phyloP scores from a whole-genome alignment of 2,797 vertebrate genomes.

The Myiothlypis chrysogaster region DNA sequence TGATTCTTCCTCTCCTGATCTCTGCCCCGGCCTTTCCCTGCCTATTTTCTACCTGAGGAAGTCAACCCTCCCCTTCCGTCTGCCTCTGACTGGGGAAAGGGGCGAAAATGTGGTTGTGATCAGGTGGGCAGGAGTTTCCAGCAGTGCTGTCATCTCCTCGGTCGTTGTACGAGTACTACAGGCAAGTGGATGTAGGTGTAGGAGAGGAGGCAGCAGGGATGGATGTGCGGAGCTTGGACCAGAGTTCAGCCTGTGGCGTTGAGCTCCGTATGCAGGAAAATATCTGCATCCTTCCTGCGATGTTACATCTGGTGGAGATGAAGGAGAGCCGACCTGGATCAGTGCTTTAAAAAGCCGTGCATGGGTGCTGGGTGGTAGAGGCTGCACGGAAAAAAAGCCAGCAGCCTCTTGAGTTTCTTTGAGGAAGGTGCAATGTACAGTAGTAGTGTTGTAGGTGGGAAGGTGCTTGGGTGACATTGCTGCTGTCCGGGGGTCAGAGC shows the following conservation, averaged over 20 bases:
- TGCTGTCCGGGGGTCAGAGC: not conserved
- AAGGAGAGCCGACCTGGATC: not conserved
- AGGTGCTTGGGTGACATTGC: constrained; percentile 29
- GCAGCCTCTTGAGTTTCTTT: not conserved
- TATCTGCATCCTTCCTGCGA: not conserved
- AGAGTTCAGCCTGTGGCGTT: constrained; percentile 5
- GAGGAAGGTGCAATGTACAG: not conserved
- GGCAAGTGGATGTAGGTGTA: not conserved
- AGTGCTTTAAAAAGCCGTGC: not conserved
- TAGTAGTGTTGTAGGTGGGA: not conserved
- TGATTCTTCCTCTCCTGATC: constrained; percentile 50
- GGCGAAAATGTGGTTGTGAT: constrained; percentile 19
- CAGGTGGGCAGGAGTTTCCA: constrained; percentile 41
- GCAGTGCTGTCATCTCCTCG: constrained; percentile 5
- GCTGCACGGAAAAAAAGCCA: not conserved
- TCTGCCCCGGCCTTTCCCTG: constrained; percentile 14
- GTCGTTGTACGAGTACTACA: not conserved
- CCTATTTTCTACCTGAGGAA: constrained; percentile 20
- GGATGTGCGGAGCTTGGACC: not conserved
- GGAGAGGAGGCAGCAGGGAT: not conserved
- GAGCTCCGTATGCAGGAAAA: not conserved
- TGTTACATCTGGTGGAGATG: not conserved
- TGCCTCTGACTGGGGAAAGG: constrained; percentile 11
- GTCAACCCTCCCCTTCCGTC: constrained; percentile 38
- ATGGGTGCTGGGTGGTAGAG: not conserved